phyloP scores from a whole-genome alignment of 2,113 vertebrate genomes.

The Myiozetetes cayanensis region DNA sequence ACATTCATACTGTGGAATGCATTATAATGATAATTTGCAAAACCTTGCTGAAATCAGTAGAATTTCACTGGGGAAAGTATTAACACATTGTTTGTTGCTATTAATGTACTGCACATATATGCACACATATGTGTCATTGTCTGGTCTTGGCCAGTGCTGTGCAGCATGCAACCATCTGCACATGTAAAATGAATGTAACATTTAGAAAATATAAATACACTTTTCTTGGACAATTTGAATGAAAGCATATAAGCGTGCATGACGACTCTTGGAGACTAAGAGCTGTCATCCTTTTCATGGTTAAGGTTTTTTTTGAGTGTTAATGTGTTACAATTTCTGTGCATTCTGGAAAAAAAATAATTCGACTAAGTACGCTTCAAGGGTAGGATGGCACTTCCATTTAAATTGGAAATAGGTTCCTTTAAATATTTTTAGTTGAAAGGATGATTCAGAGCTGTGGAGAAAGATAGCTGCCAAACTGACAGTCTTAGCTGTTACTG shows the following conservation, averaged over 20 bases:
- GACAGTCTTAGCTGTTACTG: background rate
- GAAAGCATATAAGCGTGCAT: background rate
- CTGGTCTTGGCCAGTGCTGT: background rate
- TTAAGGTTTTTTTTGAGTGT: background rate
- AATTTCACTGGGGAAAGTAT: background rate
- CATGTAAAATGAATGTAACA: background rate
- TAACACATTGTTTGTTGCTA: background rate
- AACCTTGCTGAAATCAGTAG: background rate
- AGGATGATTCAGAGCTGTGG: background rate
- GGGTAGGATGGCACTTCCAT: background rate
- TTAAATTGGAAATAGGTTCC: background rate
- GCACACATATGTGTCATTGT: background rate
- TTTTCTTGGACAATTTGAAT: background rate
- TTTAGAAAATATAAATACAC: background rate
- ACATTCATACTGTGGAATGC: background rate
- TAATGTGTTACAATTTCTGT: background rate
- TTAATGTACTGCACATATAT: background rate
- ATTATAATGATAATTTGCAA: background rate
- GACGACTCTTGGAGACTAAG: background rate
- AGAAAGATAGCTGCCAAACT: background rate
- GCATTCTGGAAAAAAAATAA: background rate
- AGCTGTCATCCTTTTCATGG: background rate
- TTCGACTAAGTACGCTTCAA: background rate
- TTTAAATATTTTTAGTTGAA: constrained; percentile 1
- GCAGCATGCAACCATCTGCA: background rate